Evolutionary conservation across 2,113 vertebrate species (phyloP), one percentile per base, ranked within the genome.

Genomic region (Morone saxatilis): DNA sequence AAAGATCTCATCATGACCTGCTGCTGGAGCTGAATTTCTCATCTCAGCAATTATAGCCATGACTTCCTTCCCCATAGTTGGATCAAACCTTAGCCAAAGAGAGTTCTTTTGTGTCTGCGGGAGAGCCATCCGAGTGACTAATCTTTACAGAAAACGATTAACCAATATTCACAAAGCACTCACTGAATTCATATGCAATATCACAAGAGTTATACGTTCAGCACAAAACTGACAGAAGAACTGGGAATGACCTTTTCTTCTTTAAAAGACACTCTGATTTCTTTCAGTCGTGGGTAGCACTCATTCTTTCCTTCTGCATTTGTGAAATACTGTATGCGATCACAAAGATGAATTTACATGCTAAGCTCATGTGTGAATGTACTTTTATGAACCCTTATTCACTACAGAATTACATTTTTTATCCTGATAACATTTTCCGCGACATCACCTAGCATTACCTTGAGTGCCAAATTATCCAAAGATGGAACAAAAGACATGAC

Each of bases 81-180:
- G 80, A 91, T 78, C 63, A 51, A 77, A 74, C 56, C 78, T 62
- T 80, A 50, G 76, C 79, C 62, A 41, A 81, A 80, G 70, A 82
- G 62, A 86, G 75, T 62, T 76, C 76, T 59, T 86, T 85, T 83
- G 83, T 89, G 84, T 85, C 81, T 85, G 84, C 65, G 69, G 61
- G 73, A 57, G 70, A 84, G 65, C 63, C 78, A 76, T 92, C 86
- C 77, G 76, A 73, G 76, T 78, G 88, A 86, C 88, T 88, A 86
- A 92, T 93, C 90, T 90, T 80, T 83, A 69, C 11, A 79, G 69
- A 56, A 43, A 80, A 78, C 74, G 87, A 89, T 93, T 85, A 86
- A 81, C 73, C 86, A 78, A 40, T 68, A 48, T 45, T 86, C 86
- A 79, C 78, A 87, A 89, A 88, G 81, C 80, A 19, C 68, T 88